phyloP scores from a whole-genome alignment of 2,113 vertebrate genomes.

The Mastomys natalensis region DNA sequence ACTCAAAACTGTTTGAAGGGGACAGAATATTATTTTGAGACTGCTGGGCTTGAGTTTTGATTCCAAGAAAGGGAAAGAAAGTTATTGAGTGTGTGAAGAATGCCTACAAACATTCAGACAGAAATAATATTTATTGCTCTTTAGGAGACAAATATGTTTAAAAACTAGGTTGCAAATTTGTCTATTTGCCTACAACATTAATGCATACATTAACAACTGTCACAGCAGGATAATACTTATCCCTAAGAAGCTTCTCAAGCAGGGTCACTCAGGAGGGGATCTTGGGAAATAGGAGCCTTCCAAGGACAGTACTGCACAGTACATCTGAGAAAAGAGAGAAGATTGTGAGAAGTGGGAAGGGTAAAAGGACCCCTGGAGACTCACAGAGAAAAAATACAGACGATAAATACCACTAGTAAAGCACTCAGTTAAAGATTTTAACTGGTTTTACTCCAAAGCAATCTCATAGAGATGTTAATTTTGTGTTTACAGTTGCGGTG shows the following conservation, averaged over 20 bases:
- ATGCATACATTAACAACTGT: not conserved
- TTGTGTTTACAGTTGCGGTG: not conserved
- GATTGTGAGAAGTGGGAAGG: not conserved
- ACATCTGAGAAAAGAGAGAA: not conserved
- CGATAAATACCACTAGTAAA: not conserved
- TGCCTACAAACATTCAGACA: not conserved
- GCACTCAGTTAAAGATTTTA: not conserved
- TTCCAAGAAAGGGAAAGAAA: not conserved
- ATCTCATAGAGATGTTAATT: constrained; percentile 21
- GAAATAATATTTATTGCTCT: not conserved
- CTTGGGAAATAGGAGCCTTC: not conserved
- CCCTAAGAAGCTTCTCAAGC: not conserved
- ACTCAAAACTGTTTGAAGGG: not conserved
- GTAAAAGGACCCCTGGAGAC: not conserved
- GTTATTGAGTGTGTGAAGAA: not conserved
- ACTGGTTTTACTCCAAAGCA: not conserved
- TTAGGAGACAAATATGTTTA: not conserved
- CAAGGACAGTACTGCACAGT: not conserved
- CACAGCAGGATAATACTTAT: rapidly evolving
- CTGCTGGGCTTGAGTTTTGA: not conserved
- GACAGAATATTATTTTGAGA: not conserved
- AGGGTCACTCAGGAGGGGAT: not conserved
- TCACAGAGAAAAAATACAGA: not conserved
- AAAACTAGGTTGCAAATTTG: not conserved
- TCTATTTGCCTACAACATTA: not conserved